Percentiles rank a stretch among this genome's conserved stretches.
Conservation (phyloP, 1,140 invertebrate genomes). For the Steinernema feltiae region DNA sequence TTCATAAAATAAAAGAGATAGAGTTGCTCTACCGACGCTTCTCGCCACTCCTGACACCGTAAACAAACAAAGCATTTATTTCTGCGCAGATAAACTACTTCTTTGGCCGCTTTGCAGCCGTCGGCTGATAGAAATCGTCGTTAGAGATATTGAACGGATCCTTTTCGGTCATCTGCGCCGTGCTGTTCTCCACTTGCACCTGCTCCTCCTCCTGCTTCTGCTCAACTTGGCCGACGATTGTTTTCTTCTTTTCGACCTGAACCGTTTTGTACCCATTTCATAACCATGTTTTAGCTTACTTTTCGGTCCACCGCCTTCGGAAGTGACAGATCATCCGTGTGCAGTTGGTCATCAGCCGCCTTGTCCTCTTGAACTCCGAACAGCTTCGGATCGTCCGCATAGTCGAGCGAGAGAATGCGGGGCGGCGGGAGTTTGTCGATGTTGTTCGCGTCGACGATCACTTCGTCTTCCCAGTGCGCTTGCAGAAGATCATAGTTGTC, state of each 20-base stretch:
- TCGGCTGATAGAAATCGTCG: conserved; percentile 89
- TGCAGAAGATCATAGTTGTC: conserved; percentile 51
- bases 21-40: no score
- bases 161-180: conserved; percentile 65
- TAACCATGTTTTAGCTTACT: conserved; percentile 20
- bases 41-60: no score
- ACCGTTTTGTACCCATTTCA: no score
- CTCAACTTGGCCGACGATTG: conserved; percentile 70
- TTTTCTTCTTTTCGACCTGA: conserved; percentile 93
- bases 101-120: no score
- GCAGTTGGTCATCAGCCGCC: conserved; percentile 18
- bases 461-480: conserved; percentile 87
- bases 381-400: conserved; percentile 72
- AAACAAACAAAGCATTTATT: no score
- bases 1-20: no score
- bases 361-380: conserved; percentile 52
- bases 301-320: conserved; percentile 39
- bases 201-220: conserved; percentile 59
- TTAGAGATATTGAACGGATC: conserved; percentile 98
- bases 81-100: no score
- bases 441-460: conserved; percentile 95
- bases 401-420: conserved; percentile 86
- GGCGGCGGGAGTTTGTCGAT: conserved; percentile 69
- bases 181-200: conserved; percentile 55
- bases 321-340: conserved; percentile 35